These are phyloP conservation scores for Manduca sexta DNA, from an alignment of 1,140 invertebrate genomes.

Conservation along the genomic window DNA sequence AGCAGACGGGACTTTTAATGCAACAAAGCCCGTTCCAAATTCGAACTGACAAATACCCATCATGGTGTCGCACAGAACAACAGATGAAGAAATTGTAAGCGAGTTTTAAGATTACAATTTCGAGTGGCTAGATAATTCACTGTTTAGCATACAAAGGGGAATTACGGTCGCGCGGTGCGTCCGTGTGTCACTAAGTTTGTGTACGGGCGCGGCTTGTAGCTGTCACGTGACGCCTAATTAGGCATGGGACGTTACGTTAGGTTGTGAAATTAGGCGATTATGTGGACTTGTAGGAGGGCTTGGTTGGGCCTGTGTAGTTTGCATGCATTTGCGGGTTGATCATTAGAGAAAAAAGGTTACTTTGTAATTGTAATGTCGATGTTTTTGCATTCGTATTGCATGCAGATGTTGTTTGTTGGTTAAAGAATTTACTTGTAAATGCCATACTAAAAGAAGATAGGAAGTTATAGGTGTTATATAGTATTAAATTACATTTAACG, in stretches of 20 bases:
- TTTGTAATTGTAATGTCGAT: too few relatives aligned
- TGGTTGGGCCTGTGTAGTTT: too few relatives aligned
- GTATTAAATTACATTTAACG: too few relatives aligned
- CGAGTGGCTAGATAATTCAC: conserved; percentile 65
- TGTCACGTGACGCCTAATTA: conserved; percentile 68
- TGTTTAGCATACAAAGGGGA: conserved; percentile 69
- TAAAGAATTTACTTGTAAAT: too few relatives aligned
- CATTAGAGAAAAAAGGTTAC: too few relatives aligned
- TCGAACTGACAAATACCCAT: conserved; percentile 21
- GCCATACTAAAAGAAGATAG: too few relatives aligned
- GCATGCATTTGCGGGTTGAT: too few relatives aligned
- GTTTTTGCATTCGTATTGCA: too few relatives aligned
- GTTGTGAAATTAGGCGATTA: conserved; percentile 19
- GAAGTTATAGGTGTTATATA: too few relatives aligned
- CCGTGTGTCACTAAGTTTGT: conserved; percentile 55
- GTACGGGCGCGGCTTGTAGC: conserved; percentile 62
- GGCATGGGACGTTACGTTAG: conserved; percentile 35
- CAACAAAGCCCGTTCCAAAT: conserved; percentile 9
- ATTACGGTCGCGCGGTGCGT: conserved; percentile 60
- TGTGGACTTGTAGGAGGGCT: background rate
- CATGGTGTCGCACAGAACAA: conserved; percentile 27
- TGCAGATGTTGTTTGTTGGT: too few relatives aligned
- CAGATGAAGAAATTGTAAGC: conserved; percentile 66
- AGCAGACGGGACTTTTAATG: background rate
- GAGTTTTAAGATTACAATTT: conserved; percentile 68